Evolutionary conservation across 2,797 vertebrate genomes (phyloP), one percentile per base, ranked within the genome.

Genomic region (Amblyraja radiata): DNA sequence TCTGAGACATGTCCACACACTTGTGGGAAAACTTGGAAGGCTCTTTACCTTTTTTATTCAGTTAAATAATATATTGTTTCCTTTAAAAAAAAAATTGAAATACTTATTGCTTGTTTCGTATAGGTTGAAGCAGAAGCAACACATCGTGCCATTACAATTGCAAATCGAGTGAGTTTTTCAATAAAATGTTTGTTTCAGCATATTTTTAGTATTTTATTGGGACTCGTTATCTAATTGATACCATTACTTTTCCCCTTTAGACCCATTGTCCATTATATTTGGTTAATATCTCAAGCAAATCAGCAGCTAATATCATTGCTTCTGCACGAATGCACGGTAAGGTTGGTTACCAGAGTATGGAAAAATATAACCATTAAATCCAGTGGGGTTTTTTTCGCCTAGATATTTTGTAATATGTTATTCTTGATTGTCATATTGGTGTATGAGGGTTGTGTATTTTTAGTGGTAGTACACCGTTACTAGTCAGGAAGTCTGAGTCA

Each of bases 251-350:
- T 78, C 58, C 39, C 54, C 79, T 74, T 81, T 32, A 99, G 98
- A 99, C 98, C 93, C 98, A 98, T 96, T 99, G 98, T 94, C 98
- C 98, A 0, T 95, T 99, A 95, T 99, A 99, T 95, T 96, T 99
- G 93, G 98, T 99, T 94, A 99, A 97, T 0, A 98, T 99, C 86
- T 99, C 98, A 96, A 99, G 98, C 94, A 98, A 98, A 96, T 97
- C 98, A 0, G 98, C 98, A 0, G 98, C 98, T 93, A 98, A 99
- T 0, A 98, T 98, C 1, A 95, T 99, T 0, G 98, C 98, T 1
- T 95, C 98, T 0, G 97, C 98, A 93, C 99, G 98, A 96, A 99
- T 99, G 98, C 98, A 99, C 95, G 98, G 98, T 99, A 94, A 96
- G 96, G 68, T 18, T n/a, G 0, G 58, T 91, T 91, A 25, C 65